Conservation (phyloP, 2,113 vertebrate genomes). For the Crotophaga sulcirostris region DNA sequence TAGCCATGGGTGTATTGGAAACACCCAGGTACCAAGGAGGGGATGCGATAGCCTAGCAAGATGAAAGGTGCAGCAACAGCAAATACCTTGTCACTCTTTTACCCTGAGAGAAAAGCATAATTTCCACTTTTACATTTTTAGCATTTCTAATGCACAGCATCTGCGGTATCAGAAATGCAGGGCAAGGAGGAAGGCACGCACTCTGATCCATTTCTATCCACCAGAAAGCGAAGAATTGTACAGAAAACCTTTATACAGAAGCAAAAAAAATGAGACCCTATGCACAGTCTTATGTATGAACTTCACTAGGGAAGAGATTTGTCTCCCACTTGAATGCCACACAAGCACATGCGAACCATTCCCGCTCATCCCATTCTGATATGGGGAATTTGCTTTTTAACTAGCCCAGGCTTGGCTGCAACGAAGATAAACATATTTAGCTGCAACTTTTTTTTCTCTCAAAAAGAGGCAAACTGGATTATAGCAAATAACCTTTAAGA, state of each 20-base stretch:
- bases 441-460: slow-evolving; percentile 59
- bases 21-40: neutral
- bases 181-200: neutral
- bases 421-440: slow-evolving; percentile 67
- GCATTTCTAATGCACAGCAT: neutral
- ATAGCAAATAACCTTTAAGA: slow-evolving; percentile 86
- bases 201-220: neutral
- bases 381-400: slow-evolving; percentile 34
- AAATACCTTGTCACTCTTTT: neutral
- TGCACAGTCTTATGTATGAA: neutral
- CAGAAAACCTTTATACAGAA: neutral
- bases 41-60: neutral
- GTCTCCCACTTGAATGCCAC: neutral
- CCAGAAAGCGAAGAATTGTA: neutral
- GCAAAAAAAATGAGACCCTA: neutral
- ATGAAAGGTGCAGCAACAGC: neutral
- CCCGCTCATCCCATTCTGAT: neutral
- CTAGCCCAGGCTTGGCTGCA: slow-evolving; percentile 33
- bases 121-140: neutral
- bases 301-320: neutral
- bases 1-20: neutral
- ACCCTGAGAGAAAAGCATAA: neutral
- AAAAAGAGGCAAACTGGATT: slow-evolving; percentile 82
- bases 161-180: neutral
- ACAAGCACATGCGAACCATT: neutral